These are phyloP conservation scores for Horisme vitalbata DNA, from an alignment of 2,888 invertebrate genomes.

Conservation along the genomic window DNA sequence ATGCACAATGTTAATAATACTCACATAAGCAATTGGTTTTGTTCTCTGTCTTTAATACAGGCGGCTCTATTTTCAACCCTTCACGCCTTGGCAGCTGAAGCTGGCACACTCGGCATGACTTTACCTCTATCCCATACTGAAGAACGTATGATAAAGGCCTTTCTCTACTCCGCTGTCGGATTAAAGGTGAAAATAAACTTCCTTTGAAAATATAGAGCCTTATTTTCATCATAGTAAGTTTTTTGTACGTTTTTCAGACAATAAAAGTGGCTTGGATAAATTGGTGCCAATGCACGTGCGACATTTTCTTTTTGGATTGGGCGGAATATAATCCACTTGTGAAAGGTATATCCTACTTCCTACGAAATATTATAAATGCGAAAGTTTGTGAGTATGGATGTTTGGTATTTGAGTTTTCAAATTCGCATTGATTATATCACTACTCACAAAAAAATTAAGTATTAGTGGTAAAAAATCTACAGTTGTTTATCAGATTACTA, in stretches of 20 bases:
- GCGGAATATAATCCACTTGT: conserved; percentile 59
- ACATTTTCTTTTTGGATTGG: conserved; percentile 72
- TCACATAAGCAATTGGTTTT: no score
- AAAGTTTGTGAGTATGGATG: no score
- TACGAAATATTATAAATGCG: no score
- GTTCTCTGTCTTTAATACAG: conserved; percentile 39
- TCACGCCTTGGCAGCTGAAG: conserved; percentile 68
- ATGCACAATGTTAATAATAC: no score
- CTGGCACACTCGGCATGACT: conserved; percentile 60
- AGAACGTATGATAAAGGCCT: conserved; percentile 52
- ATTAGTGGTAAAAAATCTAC: no score
- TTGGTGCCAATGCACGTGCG: conserved; percentile 63
- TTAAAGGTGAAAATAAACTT: conserved; percentile 53
- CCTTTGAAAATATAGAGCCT: neutral
- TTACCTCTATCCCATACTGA: conserved; percentile 59
- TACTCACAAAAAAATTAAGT: no score
- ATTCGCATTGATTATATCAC: no score
- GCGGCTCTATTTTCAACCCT: conserved; percentile 58
- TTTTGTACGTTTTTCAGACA: conserved; percentile 18
- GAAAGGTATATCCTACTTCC: conserved; percentile 53
- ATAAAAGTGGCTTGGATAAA: conserved; percentile 54
- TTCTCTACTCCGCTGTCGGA: conserved; percentile 54
- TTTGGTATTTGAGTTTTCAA: no score
- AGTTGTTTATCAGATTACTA: no score
- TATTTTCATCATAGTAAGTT: neutral